A percentile compares a stretch with the other conserved stretches of the same genome.
These are phyloP conservation scores for Folsomia manolachei DNA, from an alignment of 2,888 invertebrate species.

Conservation along the genomic window DNA sequence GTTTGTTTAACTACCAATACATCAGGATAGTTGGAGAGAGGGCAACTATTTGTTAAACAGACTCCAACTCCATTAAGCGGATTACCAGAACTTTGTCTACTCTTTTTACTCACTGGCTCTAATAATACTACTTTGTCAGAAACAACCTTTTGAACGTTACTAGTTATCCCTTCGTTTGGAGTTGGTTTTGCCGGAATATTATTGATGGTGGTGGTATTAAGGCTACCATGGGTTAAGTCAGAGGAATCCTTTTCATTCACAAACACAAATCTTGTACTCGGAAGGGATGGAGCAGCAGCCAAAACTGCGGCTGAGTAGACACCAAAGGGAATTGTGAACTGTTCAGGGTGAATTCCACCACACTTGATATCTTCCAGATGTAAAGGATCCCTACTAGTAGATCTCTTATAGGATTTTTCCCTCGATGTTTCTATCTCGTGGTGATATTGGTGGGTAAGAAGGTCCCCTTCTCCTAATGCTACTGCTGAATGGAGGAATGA, in stretches of 20 bases:
- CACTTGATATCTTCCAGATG: slow-evolving; percentile 42
- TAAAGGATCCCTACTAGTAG: slow-evolving; percentile 24
- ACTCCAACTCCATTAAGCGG: slow-evolving; percentile 10
- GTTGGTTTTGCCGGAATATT: not conserved
- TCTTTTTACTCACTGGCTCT: not conserved
- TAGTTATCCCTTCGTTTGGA: too few relatives aligned
- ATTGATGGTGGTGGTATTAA: not conserved
- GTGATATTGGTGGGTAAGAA: too few relatives aligned
- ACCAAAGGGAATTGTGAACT: slow-evolving; percentile 43
- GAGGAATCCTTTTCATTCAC: slow-evolving; percentile 11
- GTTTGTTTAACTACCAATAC: slow-evolving; percentile 12
- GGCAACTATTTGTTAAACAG: not conserved
- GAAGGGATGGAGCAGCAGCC: slow-evolving; percentile 36
- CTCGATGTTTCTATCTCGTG: slow-evolving; percentile 14
- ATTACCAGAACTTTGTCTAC: not conserved
- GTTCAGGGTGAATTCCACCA: slow-evolving; percentile 35
- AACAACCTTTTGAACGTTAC: too few relatives aligned
- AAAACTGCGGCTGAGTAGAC: slow-evolving; percentile 38
- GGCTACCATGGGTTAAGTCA: not conserved
- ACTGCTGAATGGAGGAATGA: not conserved
- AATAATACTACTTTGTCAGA: not conserved
- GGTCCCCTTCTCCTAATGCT: not conserved
- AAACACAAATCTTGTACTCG: slow-evolving; percentile 14
- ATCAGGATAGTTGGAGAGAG: slow-evolving; percentile 5
- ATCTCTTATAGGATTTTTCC: slow-evolving; percentile 28